phyloP scores from a whole-genome alignment of 1,140 invertebrate genomes.

The Babylonia areolata region DNA sequence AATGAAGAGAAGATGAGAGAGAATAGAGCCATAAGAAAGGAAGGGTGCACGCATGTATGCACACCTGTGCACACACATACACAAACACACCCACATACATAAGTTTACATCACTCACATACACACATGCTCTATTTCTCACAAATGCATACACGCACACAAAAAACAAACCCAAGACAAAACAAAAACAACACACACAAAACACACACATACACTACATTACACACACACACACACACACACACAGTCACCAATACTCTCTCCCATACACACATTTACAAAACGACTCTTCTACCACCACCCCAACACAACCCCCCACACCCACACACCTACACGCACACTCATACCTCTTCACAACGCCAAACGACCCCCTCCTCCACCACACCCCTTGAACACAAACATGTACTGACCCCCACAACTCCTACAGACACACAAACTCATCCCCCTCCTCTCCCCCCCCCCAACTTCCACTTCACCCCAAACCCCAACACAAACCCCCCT shows the following conservation, averaged over 20 bases:
- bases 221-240: not conserved
- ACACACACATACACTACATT: not conserved
- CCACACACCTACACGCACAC: conserved; percentile 12
- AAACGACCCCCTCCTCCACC: not conserved
- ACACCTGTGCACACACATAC: too few species aligned
- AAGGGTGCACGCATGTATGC: too few species aligned
- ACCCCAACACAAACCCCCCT: too few species aligned
- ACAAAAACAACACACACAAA: not conserved
- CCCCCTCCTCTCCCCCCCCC: too few species aligned
- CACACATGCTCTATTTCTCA: not conserved
- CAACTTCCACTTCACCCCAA: too few species aligned
- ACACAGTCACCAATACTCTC: not conserved
- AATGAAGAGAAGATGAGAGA: too few species aligned
- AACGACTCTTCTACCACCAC: too few species aligned
- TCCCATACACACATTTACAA: not conserved
- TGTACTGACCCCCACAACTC: not conserved
- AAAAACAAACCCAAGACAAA: too few species aligned
- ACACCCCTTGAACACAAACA: not conserved
- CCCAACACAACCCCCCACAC: not conserved
- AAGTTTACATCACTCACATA: too few species aligned
- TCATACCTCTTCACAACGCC: not conserved
- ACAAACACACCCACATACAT: too few species aligned
- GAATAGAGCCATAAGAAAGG: too few species aligned
- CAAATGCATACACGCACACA: not conserved
- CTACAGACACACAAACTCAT: too few species aligned